These are phyloP conservation scores for Drosophila nebulosa DNA, from an alignment of 1,140 invertebrate genomes.

Conservation along the genomic window DNA sequence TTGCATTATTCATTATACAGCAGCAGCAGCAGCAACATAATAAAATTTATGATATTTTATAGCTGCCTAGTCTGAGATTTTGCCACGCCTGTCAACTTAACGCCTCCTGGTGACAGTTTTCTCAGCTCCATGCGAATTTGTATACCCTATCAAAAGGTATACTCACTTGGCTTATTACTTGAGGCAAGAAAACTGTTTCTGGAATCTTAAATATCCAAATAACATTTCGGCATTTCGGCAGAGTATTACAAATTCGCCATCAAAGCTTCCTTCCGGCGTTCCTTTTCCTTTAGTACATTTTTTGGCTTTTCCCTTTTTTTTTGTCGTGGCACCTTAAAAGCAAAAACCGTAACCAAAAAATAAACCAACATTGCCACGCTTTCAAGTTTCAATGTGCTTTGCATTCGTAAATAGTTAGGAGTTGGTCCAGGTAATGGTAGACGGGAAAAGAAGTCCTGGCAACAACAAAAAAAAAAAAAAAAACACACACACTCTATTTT, in stretches of 20 bases:
- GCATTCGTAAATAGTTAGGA: slow-evolving; percentile 68
- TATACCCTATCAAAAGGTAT: not conserved
- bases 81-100: slow-evolving; percentile 57
- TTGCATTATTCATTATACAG: slow-evolving; percentile 49
- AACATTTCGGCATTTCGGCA: too few species aligned
- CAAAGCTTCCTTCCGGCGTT: not conserved
- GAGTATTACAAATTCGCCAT: not conserved
- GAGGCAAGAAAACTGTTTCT: too few species aligned
- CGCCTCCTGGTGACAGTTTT: slow-evolving; percentile 54
- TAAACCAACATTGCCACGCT: slow-evolving; percentile 52
- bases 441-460: not conserved
- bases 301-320: not conserved
- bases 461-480: slow-evolving; percentile 1
- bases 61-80: slow-evolving; percentile 55
- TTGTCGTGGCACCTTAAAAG: slow-evolving; percentile 49
- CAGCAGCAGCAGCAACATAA: slow-evolving; percentile 29
- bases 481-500: not conserved
- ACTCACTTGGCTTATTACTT: not conserved
- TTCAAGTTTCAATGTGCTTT: slow-evolving; percentile 69
- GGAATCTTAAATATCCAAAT: too few species aligned
- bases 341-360: slow-evolving; percentile 54
- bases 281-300: not conserved
- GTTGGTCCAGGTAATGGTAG: slow-evolving; percentile 34
- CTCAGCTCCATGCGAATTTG: not conserved
- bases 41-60: slow-evolving; percentile 72